Base-by-base conservation (phyloP, 2,797 vertebrate genomes). In the Limosa lapponica region DNA sequence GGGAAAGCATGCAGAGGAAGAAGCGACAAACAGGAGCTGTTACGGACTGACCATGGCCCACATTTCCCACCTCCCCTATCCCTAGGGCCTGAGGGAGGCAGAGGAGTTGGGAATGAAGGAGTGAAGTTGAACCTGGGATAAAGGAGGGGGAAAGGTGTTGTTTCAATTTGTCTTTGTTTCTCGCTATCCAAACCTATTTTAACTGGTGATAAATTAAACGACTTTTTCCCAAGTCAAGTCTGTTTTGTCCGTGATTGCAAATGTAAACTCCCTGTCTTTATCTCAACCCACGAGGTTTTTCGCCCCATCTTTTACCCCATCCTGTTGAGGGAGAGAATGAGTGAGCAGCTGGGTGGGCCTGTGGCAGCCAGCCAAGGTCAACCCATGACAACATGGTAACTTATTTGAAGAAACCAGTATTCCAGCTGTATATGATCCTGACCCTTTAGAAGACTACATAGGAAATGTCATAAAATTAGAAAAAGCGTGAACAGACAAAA, bases 31-130 rank as follows among this genome's bases (percentile, higher is more conserved):
- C 20, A 44, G 9, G 16, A 52, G 5, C 11, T 70, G 27, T 22
- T 46, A 58, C 2, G 10, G 27, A 69, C 25, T 13, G 44, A 69
- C 13, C 61, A 37, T 32, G 61, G 36, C 11, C 15, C 6, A 13
- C 18, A 28, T 7, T 25, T 34, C 37, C 52, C 32, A 59, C 6
- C 8, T 3, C 11, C 8, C 4, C 14, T 13, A 46, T 82, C 30
- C 34, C 2, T 46, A 6, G 25, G 27, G 16, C 3, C 0, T 11
- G 13, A 36, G 9, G 23, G 22, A 72, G 13, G 24, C 25, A 55
- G 13, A 66, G 16, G 46, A 43, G 8, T 52, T 2, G 3, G 13
- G 25, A 52, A 65, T 6, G n/a, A 41, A 55, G 48, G 16, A 67
- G 16, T 30, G 5, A 75, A 65, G 13, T 8, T 72, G 16, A 67